Evolutionary conservation across 2,797 vertebrate species (phyloP), one percentile per base, ranked within the genome.

Genomic region (Acestrorhynchus altus): DNA sequence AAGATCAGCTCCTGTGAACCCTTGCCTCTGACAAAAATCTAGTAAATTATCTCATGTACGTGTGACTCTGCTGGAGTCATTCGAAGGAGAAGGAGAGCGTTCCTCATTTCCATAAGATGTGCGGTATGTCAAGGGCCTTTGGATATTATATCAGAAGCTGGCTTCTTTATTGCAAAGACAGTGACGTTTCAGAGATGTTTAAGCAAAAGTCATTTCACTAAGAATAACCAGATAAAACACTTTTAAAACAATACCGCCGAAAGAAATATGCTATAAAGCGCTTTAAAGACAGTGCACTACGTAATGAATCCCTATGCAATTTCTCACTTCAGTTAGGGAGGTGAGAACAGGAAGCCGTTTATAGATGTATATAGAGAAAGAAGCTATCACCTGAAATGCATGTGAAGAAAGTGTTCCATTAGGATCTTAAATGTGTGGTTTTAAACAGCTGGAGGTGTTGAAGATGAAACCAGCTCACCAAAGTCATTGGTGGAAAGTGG

Each of bases 1-100:
- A 47, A 80, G 66, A 75, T 80, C 66, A 65, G 78, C 78, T 75
- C 28, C 59, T 75, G 22, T 71, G 49, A 80, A 74, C 47, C 35
- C 31, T 52, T 79, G 70, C 18, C 65, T 64, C 31, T 2, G 6
- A 2, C 6, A 35, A 35, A 35, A 35, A 35, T 35, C 2, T 35
- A 35, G 31, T 74, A 52, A 70, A 75, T 57, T 51, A 64, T 65
- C 54, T 39, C 10, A 40, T 40, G 26, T 61, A 40, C 11, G 54
- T 51, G 35, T 68, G 69, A 3, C 20, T 71, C 39, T 57, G 28
- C 40, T 39, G 47, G 44, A 49, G 7, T 64, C 52, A 42, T 35
- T 22, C 49, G 39, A 69, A 71, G 47, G 22, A 18, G 42, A 3
- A 16, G 13, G 5, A 26, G 24, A 28, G 64, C 15, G 16, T 18